Conservation (phyloP, 1,140 invertebrate species). For the Trinorchestia longiramus region DNA sequence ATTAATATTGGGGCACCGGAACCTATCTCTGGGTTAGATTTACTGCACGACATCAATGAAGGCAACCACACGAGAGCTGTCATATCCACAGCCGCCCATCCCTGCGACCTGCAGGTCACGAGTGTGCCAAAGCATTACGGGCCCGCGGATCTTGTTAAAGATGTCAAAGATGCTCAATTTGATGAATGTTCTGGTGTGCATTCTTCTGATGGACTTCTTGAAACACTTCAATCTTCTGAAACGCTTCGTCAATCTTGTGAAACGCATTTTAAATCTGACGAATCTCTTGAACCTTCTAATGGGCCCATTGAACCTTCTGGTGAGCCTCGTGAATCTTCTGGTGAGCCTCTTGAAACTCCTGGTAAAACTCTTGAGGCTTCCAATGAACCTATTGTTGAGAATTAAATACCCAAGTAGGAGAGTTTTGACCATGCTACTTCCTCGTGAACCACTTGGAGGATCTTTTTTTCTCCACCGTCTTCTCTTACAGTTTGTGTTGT, state of each 20-base stretch:
- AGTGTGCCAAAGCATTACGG: background rate
- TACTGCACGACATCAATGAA: conserved; percentile 11
- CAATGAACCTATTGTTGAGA: background rate
- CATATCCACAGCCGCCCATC: background rate
- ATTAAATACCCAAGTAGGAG: background rate
- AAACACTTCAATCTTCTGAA: background rate
- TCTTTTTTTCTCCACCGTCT: background rate
- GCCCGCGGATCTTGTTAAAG: background rate
- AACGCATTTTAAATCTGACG: background rate
- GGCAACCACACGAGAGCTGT: background rate
- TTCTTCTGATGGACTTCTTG: background rate
- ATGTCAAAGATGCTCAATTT: background rate
- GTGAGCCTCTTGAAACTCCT: background rate
- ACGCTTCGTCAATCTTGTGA: background rate
- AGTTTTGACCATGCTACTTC: background rate
- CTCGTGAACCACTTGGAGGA: background rate
- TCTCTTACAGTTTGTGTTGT: background rate
- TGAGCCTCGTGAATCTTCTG: background rate
- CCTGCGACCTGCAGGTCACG: conserved; percentile 6
- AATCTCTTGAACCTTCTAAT: background rate
- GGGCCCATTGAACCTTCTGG: background rate
- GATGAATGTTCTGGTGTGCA: background rate
- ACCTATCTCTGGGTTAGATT: conserved; percentile 11
- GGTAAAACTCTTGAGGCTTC: background rate
- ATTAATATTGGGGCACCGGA: background rate